Base-by-base conservation (phyloP, 1,140 invertebrate genomes). In the Zaprionus lachaisei region DNA sequence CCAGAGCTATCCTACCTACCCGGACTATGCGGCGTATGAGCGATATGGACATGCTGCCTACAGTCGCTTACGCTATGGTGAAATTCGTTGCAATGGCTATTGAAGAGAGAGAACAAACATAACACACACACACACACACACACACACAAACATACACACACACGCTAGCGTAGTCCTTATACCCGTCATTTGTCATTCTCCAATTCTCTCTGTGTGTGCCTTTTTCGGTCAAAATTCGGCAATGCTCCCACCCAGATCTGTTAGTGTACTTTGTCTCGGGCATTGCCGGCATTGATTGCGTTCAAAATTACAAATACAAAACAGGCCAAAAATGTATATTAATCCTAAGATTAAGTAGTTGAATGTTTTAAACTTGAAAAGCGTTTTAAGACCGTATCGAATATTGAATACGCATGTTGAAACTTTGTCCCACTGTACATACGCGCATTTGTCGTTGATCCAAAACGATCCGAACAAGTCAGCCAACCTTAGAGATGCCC, bases 131-230 rank as follows among this genome's bases (percentile, higher is more conserved):
- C 17, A 56, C 7, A 64, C 17, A 63, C 20, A 22, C 2, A 22
- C 20, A 65, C 12, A 58, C 24, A 28, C 3, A 37, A 57, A 20
- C 24, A 26, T 5, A 57, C 7, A 31, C 14, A 61, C 28, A 38
- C 26, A 61, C 4, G 54, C 67, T 62, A 66, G 63, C 78, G 65
- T 83, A 80, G 77, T 83, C 68, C 55, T 54, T 87, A 66, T 71
- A 66, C 77, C 73, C 66, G 83, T 85, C 79, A 69, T 65, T 86
- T 87, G 83, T 86, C 83, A 87, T 86, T 86, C 73, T 63, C 71
- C 83, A 87, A 86, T 86, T 89, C 85, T 87, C 75, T 75, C 85
- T 90, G 86, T 85, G 85, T 90, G 85, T 90, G 85, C 85, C 85
- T 90, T 90, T 90, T 90, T 85, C 85, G 85, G 85, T 90, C 85